Conservation (phyloP, 53 echinoderm and acorn worm species). For the Echinometra lucunter region DNA sequence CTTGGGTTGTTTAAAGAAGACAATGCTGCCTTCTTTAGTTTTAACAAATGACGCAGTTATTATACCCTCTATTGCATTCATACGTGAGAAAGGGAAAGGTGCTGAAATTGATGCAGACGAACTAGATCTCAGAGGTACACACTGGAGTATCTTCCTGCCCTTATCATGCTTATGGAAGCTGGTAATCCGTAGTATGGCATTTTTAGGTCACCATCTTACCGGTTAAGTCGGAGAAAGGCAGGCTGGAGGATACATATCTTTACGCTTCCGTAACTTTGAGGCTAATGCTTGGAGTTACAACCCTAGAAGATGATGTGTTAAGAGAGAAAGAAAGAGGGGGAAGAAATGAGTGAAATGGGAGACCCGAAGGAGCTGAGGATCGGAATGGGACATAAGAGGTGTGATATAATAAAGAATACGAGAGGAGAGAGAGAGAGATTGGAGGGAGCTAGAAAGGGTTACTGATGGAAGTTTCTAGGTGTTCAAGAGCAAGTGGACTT, state of each 20-base stretch:
- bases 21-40: not conserved
- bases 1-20: no score
- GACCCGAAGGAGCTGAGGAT: not conserved
- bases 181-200: not conserved
- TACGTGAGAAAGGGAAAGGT: not conserved
- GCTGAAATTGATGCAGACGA: not conserved
- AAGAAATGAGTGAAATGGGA: no score
- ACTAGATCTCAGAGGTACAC: not conserved
- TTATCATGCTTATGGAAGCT: not conserved
- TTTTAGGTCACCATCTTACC: not conserved
- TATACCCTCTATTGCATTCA: not conserved
- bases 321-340: not conserved
- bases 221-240: not conserved
- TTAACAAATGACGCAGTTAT: not conserved
- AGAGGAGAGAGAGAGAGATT: not conserved
- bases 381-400: not conserved
- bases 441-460: no score
- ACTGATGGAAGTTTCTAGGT: not conserved
- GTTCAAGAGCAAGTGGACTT: not conserved
- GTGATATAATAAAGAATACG: not conserved
- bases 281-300: not conserved
- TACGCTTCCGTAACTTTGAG: not conserved
- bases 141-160: not conserved
- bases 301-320: not conserved
- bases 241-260: conserved; percentile 3